A percentile compares a stretch with the other conserved stretches of the same genome.
Conservation (phyloP, 1,140 invertebrate species). For the Drosophila navojoa region DNA sequence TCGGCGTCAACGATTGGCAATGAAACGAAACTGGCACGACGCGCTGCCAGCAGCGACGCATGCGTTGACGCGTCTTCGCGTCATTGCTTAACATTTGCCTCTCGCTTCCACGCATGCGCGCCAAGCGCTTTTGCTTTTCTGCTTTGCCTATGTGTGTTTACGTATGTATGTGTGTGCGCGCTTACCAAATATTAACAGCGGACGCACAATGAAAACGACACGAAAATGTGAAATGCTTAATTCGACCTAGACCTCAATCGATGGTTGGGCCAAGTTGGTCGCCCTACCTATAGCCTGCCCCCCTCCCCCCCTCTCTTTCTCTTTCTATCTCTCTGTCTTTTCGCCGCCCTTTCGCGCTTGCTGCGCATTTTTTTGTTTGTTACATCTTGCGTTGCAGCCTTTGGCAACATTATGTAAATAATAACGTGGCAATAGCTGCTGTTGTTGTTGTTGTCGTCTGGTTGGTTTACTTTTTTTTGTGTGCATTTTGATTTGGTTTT, state of each 20-base stretch:
- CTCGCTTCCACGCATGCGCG: constrained; percentile 61
- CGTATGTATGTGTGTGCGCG: constrained; percentile 26
- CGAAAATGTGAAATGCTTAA: constrained; percentile 81
- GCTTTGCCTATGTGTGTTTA: constrained; percentile 1
- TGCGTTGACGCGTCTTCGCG: constrained; percentile 38
- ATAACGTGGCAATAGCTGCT: constrained; percentile 40
- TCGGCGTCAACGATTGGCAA: constrained; percentile 56
- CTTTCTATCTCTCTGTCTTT: not conserved
- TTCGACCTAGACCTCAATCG: constrained; percentile 82
- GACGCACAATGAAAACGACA: constrained; percentile 76
- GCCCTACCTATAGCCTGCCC: constrained; percentile 1
- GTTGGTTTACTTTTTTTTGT: constrained; percentile 22
- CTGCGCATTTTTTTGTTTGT: constrained; percentile 1
- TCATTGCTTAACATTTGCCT: constrained; percentile 47
- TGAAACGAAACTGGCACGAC: constrained; percentile 69
- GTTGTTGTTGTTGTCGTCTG: constrained; percentile 1
- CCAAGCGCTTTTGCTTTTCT: constrained; percentile 11
- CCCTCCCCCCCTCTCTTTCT: not conserved
- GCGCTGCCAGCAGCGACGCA: constrained; percentile 33
- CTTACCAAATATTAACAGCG: constrained; percentile 74
- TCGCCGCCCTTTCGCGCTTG: not conserved
- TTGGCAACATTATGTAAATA: constrained; percentile 76
- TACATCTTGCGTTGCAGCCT: constrained; percentile 45
- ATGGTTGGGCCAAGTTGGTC: constrained; percentile 53
- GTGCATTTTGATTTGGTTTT: constrained; percentile 12